These are phyloP conservation scores for Lathronympha strigana DNA, from an alignment of 2,888 invertebrate genomes.

Conservation along the genomic window DNA sequence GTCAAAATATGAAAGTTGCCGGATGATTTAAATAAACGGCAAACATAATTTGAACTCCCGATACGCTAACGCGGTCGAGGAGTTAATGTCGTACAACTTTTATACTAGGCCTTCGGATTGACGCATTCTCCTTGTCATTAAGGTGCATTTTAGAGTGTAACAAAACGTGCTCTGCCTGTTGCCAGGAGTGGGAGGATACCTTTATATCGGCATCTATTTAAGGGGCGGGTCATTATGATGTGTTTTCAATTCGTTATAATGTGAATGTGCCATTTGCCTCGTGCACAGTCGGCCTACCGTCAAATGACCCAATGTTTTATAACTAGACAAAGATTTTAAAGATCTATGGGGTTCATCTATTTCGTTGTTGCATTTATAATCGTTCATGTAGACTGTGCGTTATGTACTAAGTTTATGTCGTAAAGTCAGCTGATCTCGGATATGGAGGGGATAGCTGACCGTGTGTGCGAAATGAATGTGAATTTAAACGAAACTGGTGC, in stretches of 20 bases:
- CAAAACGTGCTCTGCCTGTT: too few species aligned
- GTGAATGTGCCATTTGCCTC: background rate
- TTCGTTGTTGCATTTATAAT: conserved; percentile 40
- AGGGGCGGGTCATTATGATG: background rate
- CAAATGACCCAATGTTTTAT: conserved; percentile 15
- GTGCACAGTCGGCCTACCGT: conserved; percentile 3
- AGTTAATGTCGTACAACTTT: too few species aligned
- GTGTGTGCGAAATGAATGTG: conserved; percentile 25
- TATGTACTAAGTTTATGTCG: conserved; percentile 14
- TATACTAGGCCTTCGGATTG: too few species aligned
- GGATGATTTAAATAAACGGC: too few species aligned
- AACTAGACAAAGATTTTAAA: conserved; percentile 15
- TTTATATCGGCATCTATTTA: conserved; percentile 14
- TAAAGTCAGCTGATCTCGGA: conserved; percentile 5
- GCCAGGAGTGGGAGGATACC: background rate
- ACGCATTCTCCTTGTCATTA: too few species aligned
- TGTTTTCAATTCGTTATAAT: background rate
- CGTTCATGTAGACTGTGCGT: conserved; percentile 14
- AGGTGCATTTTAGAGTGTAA: too few species aligned
- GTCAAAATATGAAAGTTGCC: too few species aligned
- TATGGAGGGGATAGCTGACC: background rate
- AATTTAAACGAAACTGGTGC: conserved; percentile 59
- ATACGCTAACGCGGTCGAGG: too few species aligned
- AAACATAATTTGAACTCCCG: too few species aligned
- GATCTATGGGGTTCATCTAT: conserved; percentile 34